Evolutionary conservation across 2,888 invertebrate genomes (phyloP), one percentile per base, ranked within the genome.

Genomic region (Parochlus steinenii): DNA sequence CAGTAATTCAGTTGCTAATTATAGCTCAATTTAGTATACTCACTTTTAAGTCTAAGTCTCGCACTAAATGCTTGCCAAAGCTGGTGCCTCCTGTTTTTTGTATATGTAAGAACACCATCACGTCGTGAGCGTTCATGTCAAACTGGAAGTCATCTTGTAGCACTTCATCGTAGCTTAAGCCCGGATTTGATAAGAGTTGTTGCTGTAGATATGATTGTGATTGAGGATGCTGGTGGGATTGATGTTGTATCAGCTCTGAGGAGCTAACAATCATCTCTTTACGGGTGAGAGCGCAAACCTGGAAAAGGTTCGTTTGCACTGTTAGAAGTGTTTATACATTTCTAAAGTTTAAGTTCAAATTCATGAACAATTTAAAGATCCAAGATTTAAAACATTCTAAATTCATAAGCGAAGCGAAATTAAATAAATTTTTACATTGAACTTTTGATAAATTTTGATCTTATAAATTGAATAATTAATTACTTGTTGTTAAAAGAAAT

Each of bases 71-170:
- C 54, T 83, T 79, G 36, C 97, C 98, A 56, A 98, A 97, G 6
- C 89, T 78, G 25, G 97, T 97, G 18, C 98, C 98, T 37, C 97
- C 97, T 34, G 97, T 98, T 65, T 98, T 98, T 62, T 98, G 98
- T 58, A 98, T 95, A 58, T 98, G 97, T 45, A 98, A 51, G 64
- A 70, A 30, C 23, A 98, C 95, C 70, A 98, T 82, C 38, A 98
- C 97, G 64, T 98, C 97, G 51, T 86, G 82, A 8, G 82, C 83
- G 54, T 82, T 79, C 62, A 87, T 80, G 58, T 87, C 82, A 61
- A 87, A 87, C 50, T 79, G 71, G 58, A 83, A 83, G 61, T 79
- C 80, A 53, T 83, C 83, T 53, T 82, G 82, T 37, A 85, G 65
- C 48, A 85, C 76, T 56, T 83, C 83, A 53, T 85, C 85, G 54